A percentile compares a stretch with the other conserved stretches of the same genome.
Conservation (phyloP, 1,140 invertebrate species). For the Scylla paramamosain region DNA sequence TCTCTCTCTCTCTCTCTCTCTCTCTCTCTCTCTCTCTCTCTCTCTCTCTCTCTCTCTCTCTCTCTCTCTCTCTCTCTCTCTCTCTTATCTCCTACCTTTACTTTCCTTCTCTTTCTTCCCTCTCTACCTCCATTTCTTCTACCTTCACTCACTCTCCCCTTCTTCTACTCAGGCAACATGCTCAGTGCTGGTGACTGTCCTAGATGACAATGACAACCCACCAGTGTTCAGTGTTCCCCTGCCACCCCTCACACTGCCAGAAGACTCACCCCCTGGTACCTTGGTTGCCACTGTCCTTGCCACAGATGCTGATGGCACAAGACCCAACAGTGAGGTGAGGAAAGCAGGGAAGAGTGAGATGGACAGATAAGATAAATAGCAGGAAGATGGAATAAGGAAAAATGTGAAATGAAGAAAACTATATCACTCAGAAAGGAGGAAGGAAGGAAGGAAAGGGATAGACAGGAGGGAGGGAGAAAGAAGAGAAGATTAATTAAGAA, state of each 20-base stretch:
- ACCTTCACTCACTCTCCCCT: not conserved
- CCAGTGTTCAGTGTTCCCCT: conserved; percentile 91
- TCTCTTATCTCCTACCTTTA: not conserved
- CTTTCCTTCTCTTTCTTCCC: not conserved
- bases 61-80: not conserved
- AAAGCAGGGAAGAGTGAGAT: not conserved
- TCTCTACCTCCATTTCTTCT: not conserved
- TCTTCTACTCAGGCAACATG: conserved; percentile 47
- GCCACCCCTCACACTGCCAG: conserved; percentile 90
- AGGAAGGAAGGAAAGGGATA: not conserved
- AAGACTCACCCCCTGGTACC: conserved; percentile 89
- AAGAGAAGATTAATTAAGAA: no score
- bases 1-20: not conserved
- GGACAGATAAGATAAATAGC: not conserved
- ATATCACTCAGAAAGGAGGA: not conserved
- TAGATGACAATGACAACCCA: conserved; percentile 79
- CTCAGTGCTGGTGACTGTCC: conserved; percentile 58
- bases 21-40: not conserved
- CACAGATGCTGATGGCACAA: conserved; percentile 89
- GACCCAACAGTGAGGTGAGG: conserved; percentile 77
- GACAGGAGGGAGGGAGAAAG: no score
- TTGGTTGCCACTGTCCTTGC: conserved; percentile 89
- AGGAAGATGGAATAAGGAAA: not conserved
- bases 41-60: not conserved
- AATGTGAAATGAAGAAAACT: not conserved